A percentile compares a stretch with the other conserved stretches of the same genome.
Evolutionary conservation across 1,140 invertebrate genomes (phyloP).

Genomic region (Aplysia californica): DNA sequence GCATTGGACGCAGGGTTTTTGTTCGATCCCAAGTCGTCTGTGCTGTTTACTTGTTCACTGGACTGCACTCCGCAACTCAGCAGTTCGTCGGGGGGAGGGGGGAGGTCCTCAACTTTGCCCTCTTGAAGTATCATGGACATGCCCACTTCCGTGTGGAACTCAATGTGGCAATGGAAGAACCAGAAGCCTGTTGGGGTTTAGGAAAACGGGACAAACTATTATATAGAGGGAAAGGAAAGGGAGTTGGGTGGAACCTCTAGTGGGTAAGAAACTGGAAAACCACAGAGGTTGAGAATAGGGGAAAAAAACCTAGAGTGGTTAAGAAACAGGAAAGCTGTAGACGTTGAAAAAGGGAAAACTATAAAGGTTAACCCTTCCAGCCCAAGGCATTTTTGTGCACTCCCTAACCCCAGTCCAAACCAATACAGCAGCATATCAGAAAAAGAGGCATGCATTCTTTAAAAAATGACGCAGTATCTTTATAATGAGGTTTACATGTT

Average conservation of each 20-base stretch:
- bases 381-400: no score
- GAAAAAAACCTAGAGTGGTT: not conserved
- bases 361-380: no score
- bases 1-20: no score
- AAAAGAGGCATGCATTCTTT: not conserved
- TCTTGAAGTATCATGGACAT: constrained; percentile 79
- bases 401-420: no score
- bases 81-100: constrained; percentile 65
- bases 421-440: not conserved
- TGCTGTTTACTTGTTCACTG: no score
- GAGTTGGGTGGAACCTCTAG: not conserved
- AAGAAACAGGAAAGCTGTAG: not conserved
- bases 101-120: constrained; percentile 65
- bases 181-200: constrained; percentile 50
- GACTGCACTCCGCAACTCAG: constrained; percentile 70
- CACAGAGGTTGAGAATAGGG: not conserved
- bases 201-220: no score
- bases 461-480: not conserved
- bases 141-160: constrained; percentile 51
- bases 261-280: not conserved
- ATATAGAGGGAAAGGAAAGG: not conserved
- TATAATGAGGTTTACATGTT: no score
- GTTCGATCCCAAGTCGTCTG: no score
- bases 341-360: not conserved
- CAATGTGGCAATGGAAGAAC: constrained; percentile 60